Base-by-base conservation (phyloP, 2,888 invertebrate species). In the Eudemis profundana region DNA sequence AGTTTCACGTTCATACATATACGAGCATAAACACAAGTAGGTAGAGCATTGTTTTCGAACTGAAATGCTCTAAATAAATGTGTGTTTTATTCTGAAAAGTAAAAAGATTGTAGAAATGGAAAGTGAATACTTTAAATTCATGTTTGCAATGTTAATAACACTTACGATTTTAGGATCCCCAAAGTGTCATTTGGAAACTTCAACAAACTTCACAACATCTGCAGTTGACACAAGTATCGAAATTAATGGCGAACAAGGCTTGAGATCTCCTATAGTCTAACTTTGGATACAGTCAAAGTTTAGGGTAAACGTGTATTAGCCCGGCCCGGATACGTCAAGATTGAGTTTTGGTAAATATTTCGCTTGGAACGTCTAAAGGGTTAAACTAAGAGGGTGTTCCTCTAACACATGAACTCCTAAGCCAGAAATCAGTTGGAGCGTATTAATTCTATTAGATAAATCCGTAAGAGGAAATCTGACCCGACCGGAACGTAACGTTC, bases 191-290 rank as follows among this genome's bases (percentile, higher is more conserved):
- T 54, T 17, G 14, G 47, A 4, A 53, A 46, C 44, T 57, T 59
- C 14, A 50, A n/a, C 42, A 19, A 14, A 54, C 57, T 57, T 59
- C 29, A 59, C 51, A 60, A 65, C 59, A 59, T 65, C 65, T 65
- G 65, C 51, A 65, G 59, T 40, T 65, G 65, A 38, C 64, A 59
- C 27, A 33, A 64, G n/a, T 46, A 60, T 40, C 38, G 14, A 59
- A 51, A 65, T 57, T 46, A 65, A 65, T 38, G 59, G 21, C 15
- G 46, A 46, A 59, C 38, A 44, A 49, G 27, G 38, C 49, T 60
- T 65, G 21, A 23, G 38, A 60, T 53, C 21, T 44, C 23, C 27
- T 61, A 38, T 47, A 53, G 7, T 38, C 17, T 33, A 59, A 59
- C 38, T 59, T 60, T 53, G 46, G n/a, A 51, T 46, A 65, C 38